Evolutionary conservation across 2,797 vertebrate species (phyloP), one percentile per base, ranked within the genome.

Genomic region (Coregonus ussuriensis): DNA sequence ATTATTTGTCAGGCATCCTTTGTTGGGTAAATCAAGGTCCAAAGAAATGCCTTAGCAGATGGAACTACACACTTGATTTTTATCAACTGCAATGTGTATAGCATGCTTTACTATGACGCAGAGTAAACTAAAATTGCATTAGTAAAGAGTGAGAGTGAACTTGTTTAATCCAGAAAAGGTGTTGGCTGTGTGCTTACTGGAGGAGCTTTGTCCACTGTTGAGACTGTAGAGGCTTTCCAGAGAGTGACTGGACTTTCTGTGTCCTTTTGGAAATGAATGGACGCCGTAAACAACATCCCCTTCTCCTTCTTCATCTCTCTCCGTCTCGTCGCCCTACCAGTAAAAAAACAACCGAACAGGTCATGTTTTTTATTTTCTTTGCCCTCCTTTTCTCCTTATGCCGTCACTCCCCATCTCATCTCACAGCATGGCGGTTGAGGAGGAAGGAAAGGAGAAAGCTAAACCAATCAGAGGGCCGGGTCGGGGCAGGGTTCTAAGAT

Each of bases 151-250:
- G 53, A 74, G 56, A 80, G 77, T 41, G 35, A 65, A 74, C 13
- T 33, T 62, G 67, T 59, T n/a, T 6, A 62, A 68, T 77, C 81
- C 76, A 67, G 69, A 25, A 78, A 78, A 74, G 63, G 6, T 37
- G 70, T 79, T 71, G 83, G 81, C 47, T 63, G 41, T 7, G 56
- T 56, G 81, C 96, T 97, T 96, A 98, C 97, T 98, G 79, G 96
- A 97, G 77, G 97, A 97, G 87, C 96, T 98, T 84, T 94, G 95
- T 72, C 95, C 94, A 75, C 97, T 96, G 79, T 93, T 93, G 33
- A 95, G 89, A 86, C 97, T 99, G 69, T 95, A 96, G 74, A 99
- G 94, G 85, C 97, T 98, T 86, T 97, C 97, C 89, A 96, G 83
- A 11, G 96, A 98, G 88, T 95, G 95, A 29, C 93, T 95, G 90